Percentiles rank a stretch among this genome's conserved stretches.
Conservation (phyloP, 1,140 invertebrate genomes). For the Phthorimaea operculella region DNA sequence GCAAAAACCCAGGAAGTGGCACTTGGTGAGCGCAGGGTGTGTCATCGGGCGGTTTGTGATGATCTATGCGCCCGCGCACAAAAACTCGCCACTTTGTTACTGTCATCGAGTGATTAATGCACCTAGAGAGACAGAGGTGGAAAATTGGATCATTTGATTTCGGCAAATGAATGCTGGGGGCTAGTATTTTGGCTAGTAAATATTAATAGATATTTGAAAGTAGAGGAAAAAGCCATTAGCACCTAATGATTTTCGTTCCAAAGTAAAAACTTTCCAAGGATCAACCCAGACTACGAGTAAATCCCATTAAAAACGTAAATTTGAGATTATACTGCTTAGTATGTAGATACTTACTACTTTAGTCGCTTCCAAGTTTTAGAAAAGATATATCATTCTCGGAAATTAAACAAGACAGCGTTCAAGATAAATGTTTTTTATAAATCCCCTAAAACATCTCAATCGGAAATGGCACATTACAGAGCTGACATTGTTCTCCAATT, state of each 20-base stretch:
- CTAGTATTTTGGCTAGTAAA: no score
- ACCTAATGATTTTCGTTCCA: no score
- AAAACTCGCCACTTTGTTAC: constrained; percentile 1
- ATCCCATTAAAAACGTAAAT: no score
- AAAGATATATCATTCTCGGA: no score
- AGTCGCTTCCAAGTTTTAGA: no score
- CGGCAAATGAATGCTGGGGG: neutral
- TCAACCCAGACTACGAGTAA: no score
- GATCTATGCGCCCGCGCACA: neutral
- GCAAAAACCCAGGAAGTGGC: neutral
- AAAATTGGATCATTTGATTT: constrained; percentile 3
- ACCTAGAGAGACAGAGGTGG: neutral
- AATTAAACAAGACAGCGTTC: no score
- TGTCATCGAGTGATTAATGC: constrained; percentile 2
- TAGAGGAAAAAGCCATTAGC: no score
- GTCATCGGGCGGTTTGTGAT: constrained; percentile 5
- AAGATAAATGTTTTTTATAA: neutral
- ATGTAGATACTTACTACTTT: no score
- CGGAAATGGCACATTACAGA: constrained; percentile 56
- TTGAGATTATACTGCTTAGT: no score
- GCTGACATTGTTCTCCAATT: constrained; percentile 21
- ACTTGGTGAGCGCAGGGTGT: neutral
- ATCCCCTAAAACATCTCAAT: constrained; percentile 27
- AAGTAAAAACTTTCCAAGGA: no score
- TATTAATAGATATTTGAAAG: no score